phyloP scores from a whole-genome alignment of 2,797 vertebrate genomes.

The Anolis apletophallus region DNA sequence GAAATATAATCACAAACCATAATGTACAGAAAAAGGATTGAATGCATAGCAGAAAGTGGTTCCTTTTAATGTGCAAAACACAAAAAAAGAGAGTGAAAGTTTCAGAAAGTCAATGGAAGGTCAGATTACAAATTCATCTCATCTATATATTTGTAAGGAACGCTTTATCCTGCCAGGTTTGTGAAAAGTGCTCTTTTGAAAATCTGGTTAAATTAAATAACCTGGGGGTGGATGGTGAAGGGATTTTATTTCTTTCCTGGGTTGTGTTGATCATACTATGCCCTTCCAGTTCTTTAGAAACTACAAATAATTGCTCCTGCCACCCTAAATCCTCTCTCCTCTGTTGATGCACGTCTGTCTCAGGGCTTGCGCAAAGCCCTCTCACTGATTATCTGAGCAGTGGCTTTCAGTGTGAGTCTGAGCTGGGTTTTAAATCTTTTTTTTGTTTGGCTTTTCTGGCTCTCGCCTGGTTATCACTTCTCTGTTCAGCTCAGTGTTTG shows the following conservation, averaged over 20 bases:
- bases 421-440: constrained; percentile 68
- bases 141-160: constrained; percentile 2
- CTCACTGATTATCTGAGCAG: constrained; percentile 45
- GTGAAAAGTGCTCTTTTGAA: background rate
- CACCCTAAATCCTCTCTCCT: constrained; percentile 47
- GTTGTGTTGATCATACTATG: constrained; percentile 3
- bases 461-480: constrained; percentile 64
- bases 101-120: background rate
- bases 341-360: constrained; percentile 12
- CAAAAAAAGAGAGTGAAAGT: background rate
- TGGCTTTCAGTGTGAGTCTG: constrained; percentile 52
- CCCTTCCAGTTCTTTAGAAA: constrained; percentile 15
- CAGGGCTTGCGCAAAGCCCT: constrained; percentile 43
- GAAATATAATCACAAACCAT: background rate
- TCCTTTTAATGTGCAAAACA: background rate
- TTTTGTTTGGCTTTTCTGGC: constrained; percentile 52
- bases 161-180: background rate
- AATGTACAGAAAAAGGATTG: background rate
- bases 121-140: background rate
- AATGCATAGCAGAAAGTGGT: background rate
- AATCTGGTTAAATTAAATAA: background rate
- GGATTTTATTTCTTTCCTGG: background rate
- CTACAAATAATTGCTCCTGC: constrained; percentile 13
- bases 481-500: constrained; percentile 39
- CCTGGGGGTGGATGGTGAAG: background rate